Evolutionary conservation across 2,797 vertebrate species (phyloP).

Genomic region (Momotus momota): DNA sequence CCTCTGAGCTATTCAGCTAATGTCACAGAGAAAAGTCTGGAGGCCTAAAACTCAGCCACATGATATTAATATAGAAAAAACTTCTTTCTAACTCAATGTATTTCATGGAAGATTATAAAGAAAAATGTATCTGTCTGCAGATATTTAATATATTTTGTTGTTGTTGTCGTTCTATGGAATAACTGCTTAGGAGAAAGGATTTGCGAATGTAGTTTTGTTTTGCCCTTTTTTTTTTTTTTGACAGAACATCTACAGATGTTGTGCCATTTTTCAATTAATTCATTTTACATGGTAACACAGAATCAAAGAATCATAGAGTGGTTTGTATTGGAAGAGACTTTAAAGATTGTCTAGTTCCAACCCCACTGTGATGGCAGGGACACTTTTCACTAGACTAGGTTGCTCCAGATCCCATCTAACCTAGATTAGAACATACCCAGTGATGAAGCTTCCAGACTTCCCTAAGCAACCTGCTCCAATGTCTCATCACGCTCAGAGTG

Average conservation of each 20-base stretch:
- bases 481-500: no score
- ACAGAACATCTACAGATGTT: not conserved
- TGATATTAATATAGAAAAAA: not conserved
- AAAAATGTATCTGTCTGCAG: not conserved
- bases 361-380: no score
- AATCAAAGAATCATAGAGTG: no score
- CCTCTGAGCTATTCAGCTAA: not conserved
- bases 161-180: not conserved
- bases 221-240: not conserved
- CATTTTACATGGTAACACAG: not conserved
- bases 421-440: no score
- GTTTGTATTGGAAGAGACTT: no score
- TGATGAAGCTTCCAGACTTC: no score
- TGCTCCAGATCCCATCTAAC: no score
- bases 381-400: no score
- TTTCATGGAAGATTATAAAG: not conserved
- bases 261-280: not conserved
- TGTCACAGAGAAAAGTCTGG: not conserved
- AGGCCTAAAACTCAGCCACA: not conserved
- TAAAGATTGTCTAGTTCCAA: no score
- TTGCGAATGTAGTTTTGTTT: not conserved
- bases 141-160: not conserved
- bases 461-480: no score
- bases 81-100: not conserved
- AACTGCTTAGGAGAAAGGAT: not conserved